phyloP scores from a whole-genome alignment of 2,888 invertebrate species.

The Acholoe squamosa region DNA sequence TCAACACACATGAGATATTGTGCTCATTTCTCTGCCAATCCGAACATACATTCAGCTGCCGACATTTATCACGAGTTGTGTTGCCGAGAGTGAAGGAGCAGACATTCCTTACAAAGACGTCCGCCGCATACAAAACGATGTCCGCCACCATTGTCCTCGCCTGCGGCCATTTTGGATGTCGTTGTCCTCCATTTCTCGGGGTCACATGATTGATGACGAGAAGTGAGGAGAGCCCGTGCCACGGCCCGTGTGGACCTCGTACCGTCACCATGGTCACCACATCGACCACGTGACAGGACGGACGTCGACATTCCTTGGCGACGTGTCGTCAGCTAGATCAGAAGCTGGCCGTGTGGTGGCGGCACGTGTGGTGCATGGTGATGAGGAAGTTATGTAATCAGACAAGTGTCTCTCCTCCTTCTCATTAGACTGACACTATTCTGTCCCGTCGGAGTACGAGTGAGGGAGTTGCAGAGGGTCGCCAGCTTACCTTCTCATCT shows the following conservation, averaged over 20 bases:
- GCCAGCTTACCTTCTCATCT: no score
- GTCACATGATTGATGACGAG: conserved; percentile 31
- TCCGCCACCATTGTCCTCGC: conserved; percentile 1
- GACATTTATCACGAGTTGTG: neutral
- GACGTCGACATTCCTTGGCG: conserved; percentile 32
- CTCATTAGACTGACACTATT: no score
- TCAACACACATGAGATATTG: no score
- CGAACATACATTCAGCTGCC: neutral
- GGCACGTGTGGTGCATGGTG: neutral
- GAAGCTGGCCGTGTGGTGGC: neutral
- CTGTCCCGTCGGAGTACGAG: no score
- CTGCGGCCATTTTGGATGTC: conserved; percentile 7
- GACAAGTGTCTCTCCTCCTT: neutral
- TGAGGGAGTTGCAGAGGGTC: no score
- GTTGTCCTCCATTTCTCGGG: neutral
- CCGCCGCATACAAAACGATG: conserved; percentile 24
- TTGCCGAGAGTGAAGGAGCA: neutral
- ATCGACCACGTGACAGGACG: conserved; percentile 30
- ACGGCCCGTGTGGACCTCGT: conserved; percentile 47
- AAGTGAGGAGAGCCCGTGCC: conserved; percentile 34
- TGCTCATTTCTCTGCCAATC: neutral
- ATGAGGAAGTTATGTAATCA: conserved; percentile 40
- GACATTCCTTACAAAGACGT: neutral
- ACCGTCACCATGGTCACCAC: conserved; percentile 53
- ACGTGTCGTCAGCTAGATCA: neutral